Evolutionary conservation across 2,113 vertebrate species (phyloP), one percentile per base, ranked within the genome.

Genomic region (Zosterops hypoxanthus): DNA sequence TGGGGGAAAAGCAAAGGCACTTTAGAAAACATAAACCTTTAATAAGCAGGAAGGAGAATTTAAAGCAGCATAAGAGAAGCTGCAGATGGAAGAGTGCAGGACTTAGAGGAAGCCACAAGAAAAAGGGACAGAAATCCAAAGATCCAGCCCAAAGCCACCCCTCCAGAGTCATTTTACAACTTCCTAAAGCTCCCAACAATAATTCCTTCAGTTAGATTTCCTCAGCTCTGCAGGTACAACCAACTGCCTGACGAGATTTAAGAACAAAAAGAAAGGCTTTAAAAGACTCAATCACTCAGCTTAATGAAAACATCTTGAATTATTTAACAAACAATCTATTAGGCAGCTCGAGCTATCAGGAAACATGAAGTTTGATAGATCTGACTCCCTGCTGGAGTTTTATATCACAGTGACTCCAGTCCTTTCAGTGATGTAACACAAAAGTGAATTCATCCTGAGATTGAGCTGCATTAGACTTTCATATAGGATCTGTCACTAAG

Each of bases 251-350:
- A 83, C 29, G 47, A 95, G 68, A 52, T 78, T 83, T 52, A 55
- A 85, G 71, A 86, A 83, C 76, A 93, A 83, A 89, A 89, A 91
- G 56, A 49, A 84, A 65, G 41, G 71, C 60, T 87, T 85, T 90
- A 76, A 87, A 91, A 95, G 60, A 61, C 64, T 70, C 92, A 75
- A 65, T 95, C 73, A 75, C 79, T 96, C 92, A 86, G 56, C 46
- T 82, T 97, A 92, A 94, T 82, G 70, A 93, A 95, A 96, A 94
- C 69, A 91, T 34, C 85, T 49, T 94, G 64, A 82, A 95, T 96
- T 95, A 92, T 94, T 96, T 93, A 96, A 60, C 78, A 87, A 95
- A 87, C 88, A 73, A 78, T 83, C 71, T 90, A 78, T 93, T 92
- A 96, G 76, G 76, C 64, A 86, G 60, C 60, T 75, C 11, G 11